Evolutionary conservation across 2,113 vertebrate species (phyloP).

Genomic region (Anser cygnoides): DNA sequence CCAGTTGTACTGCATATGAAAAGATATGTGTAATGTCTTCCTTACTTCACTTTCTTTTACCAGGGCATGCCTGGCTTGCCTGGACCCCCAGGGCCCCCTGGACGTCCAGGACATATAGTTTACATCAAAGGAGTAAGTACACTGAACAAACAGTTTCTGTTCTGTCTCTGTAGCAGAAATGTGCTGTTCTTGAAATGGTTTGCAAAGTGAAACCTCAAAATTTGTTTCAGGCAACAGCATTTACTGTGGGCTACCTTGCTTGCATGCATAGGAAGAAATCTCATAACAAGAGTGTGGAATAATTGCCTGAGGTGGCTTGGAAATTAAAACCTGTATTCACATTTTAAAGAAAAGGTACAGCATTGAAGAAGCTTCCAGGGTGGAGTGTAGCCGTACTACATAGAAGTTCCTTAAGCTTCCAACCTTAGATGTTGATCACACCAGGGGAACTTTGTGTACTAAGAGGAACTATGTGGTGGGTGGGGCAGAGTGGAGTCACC

Average conservation of each 20-base stretch:
- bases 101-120: slow-evolving; percentile 84
- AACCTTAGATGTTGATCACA: too few relatives aligned
- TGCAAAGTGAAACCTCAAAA: not conserved
- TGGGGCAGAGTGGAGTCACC: too few relatives aligned
- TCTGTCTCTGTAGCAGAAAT: not conserved
- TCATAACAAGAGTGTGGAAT: not conserved
- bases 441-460: too few relatives aligned
- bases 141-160: not conserved
- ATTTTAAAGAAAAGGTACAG: too few relatives aligned
- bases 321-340: too few relatives aligned
- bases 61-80: slow-evolving; percentile 84
- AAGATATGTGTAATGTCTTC: not conserved
- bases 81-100: slow-evolving; percentile 88
- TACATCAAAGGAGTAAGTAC: slow-evolving; percentile 93
- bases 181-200: not conserved
- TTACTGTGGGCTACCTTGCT: not conserved
- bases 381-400: too few relatives aligned
- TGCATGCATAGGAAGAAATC: not conserved
- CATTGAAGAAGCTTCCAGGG: too few relatives aligned
- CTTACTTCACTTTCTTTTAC: not conserved
- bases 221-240: not conserved
- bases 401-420: too few relatives aligned
- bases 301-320: too few relatives aligned
- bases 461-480: too few relatives aligned
- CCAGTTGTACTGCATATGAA: not conserved